Percentiles rank a stretch among this genome's conserved stretches.
Evolutionary conservation across 2,113 vertebrate species (phyloP).

Genomic region (Eudyptes chrysolophus): DNA sequence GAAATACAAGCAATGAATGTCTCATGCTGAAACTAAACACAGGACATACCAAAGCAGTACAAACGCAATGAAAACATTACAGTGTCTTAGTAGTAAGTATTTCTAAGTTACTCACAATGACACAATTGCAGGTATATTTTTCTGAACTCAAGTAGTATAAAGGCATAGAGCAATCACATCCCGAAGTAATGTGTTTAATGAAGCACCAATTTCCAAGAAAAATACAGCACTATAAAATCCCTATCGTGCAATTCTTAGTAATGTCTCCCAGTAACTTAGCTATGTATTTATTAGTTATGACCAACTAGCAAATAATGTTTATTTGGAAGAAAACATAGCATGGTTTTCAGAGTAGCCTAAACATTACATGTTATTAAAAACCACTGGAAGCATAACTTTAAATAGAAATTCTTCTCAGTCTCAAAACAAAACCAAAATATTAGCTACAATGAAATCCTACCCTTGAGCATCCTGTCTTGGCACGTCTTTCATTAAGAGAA

Average conservation of each 20-base stretch:
- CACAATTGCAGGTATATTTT: not conserved
- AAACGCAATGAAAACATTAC: not conserved
- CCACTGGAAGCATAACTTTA: not conserved
- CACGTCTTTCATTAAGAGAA: not conserved
- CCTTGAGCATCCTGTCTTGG: not conserved
- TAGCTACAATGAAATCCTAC: not conserved
- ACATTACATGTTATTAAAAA: not conserved
- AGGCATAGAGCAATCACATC: not conserved
- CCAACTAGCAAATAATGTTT: not conserved
- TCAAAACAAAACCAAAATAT: not conserved
- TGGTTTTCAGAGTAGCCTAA: not conserved
- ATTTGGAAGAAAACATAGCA: not conserved
- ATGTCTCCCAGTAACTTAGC: not conserved
- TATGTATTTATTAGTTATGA: not conserved
- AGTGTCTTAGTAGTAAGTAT: not conserved
- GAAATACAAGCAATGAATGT: not conserved
- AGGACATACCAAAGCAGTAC: not conserved
- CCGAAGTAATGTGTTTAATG: not conserved
- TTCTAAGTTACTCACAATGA: not conserved
- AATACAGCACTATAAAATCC: not conserved
- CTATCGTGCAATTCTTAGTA: not conserved
- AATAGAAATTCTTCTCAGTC: not conserved
- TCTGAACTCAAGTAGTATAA: not conserved
- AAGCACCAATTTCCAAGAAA: not conserved
- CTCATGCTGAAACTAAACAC: not conserved